These are phyloP conservation scores for Tamias sibiricus DNA, from an alignment of 2,113 vertebrate species.

Conservation along the genomic window DNA sequence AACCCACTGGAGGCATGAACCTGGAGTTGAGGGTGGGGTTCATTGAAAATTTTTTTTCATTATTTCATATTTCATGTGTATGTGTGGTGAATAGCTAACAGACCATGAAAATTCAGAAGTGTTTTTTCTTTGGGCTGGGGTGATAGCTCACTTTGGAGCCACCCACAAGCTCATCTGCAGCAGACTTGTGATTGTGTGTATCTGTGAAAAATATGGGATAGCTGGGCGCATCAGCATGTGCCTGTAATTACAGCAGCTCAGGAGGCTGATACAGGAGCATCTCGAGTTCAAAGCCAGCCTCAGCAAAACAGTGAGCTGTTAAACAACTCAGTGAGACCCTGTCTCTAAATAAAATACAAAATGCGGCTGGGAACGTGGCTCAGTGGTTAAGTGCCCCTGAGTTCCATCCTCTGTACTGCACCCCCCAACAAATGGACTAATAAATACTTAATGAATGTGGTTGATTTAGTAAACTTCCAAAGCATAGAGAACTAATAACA, in stretches of 20 bases:
- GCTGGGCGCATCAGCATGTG: no score
- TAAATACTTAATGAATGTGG: background rate
- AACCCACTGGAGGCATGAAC: background rate
- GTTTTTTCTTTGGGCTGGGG: background rate
- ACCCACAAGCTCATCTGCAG: background rate
- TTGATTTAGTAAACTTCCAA: slow-evolving; percentile 10
- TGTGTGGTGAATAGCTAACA: background rate
- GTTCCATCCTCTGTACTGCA: no score
- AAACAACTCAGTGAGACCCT: no score
- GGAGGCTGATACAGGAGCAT: no score
- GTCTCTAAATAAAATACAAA: no score
- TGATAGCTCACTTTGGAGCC: background rate
- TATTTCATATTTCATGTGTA: background rate
- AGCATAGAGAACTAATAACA: background rate
- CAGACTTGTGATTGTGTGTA: background rate
- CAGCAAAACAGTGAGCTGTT: no score
- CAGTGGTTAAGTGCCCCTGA: no score
- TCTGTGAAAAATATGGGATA: background rate
- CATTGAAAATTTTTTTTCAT: background rate
- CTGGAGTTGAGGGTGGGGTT: background rate
- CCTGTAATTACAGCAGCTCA: no score
- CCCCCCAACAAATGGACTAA: background rate
- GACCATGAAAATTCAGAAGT: background rate
- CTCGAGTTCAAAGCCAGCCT: no score
- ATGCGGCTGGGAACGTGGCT: no score